Base-by-base conservation (phyloP, 2,888 invertebrate species). In the Notodonta dromedarius region DNA sequence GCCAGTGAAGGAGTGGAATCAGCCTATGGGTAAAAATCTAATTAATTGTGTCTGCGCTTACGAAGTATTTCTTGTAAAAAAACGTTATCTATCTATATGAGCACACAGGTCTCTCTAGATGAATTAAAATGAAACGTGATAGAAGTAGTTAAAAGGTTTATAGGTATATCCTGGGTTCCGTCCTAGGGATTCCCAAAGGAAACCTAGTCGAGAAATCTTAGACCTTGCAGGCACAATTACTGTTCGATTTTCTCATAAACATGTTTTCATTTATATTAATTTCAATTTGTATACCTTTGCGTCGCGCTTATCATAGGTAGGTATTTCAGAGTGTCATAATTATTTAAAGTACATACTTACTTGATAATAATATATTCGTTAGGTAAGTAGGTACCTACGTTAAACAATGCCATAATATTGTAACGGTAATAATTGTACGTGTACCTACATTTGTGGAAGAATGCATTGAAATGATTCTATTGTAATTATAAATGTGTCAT, bases 401-500 rank as follows among this genome's bases (percentile, higher is more conserved):
- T 16, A 50, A 50, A 16, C 16, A 50, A 50, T 50, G 50, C 50
- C 50, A 50, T 50, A 50, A 40, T 55, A 40, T 40, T 55, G 13
- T 55, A 40, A 55, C 55, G 40, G 13, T 44, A 44, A 56, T 44
- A 35, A 56, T 56, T 42, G 24, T 48, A 57, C n/a, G n/a, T 65
- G 57, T 61, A 56, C 55, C 35, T 48, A 58, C 56, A 60, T 54
- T 67, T 69, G 72, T 74, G 69, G 71, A 67, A 74, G 63, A 69
- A 62, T 69, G 64, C 66, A 57, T 61, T 64, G 60, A 63, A 67
- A 62, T 67, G 51, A 68, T 59, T 66, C 66, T 70, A 59, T 66
- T 59, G 57, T 76, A 73, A 69, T 66, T 76, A 61, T 67, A 70
- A 67, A 70, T 66, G 73, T 81, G 73, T 81, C 76, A 74, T 74